Percentiles rank a stretch among this genome's conserved stretches.
Evolutionary conservation across 2,113 vertebrate genomes (phyloP).

Genomic region (Pseudorhombus dupliciocellatus): DNA sequence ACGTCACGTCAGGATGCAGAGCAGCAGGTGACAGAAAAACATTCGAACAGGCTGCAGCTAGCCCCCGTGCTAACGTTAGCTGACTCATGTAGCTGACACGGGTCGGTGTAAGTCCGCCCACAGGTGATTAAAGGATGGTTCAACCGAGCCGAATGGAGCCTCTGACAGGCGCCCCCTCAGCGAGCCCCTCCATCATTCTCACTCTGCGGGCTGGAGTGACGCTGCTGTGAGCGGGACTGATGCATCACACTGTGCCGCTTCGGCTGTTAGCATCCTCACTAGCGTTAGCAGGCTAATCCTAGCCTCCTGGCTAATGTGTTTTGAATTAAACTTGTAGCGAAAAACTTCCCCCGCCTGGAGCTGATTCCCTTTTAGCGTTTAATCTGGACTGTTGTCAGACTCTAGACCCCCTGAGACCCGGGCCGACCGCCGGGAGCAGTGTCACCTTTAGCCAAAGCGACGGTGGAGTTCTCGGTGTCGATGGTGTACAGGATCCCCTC

Average conservation of each 20-base stretch:
- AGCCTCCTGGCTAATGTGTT: not conserved
- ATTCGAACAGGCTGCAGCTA: not conserved
- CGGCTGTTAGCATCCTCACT: not conserved
- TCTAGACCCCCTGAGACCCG: not conserved
- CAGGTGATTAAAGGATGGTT: not conserved
- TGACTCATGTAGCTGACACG: conserved; percentile 12
- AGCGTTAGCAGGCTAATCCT: not conserved
- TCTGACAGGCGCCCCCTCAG: not conserved
- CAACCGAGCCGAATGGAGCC: not conserved
- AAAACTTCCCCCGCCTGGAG: not conserved
- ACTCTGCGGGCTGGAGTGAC: rapidly evolving
- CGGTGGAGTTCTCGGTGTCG: conserved; percentile 87
- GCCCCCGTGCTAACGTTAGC: conserved; percentile 3
- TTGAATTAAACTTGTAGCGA: not conserved
- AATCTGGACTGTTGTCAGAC: not conserved
- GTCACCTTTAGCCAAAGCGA: conserved; percentile 88
- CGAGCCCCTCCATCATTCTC: not conserved
- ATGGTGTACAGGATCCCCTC: conserved; percentile 85
- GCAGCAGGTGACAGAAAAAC: not conserved
- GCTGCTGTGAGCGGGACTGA: not conserved
- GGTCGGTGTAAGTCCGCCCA: not conserved
- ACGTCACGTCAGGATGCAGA: conserved; percentile 22
- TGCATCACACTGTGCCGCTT: not conserved
- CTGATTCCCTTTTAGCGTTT: not conserved
- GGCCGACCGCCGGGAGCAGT: not conserved